These are phyloP conservation scores for Meteorus cinctellus DNA, from an alignment of 2,888 invertebrate species.

Conservation along the genomic window DNA sequence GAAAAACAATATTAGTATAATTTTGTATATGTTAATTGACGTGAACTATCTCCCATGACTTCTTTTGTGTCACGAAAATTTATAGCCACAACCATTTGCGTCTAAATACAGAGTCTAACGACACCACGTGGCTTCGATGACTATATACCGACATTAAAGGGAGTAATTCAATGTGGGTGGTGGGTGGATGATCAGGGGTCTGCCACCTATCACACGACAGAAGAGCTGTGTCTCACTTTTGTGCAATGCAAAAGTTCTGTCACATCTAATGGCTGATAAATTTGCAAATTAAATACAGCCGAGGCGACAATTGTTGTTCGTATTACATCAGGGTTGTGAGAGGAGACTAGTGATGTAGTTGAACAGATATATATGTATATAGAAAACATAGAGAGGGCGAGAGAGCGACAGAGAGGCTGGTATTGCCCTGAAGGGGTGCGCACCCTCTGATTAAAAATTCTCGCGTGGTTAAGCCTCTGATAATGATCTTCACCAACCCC, in stretches of 20 bases:
- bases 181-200: background rate
- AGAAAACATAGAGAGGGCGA: slow-evolving; percentile 49
- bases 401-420: slow-evolving; percentile 47
- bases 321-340: slow-evolving; percentile 51
- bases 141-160: slow-evolving; percentile 5
- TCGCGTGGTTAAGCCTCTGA: slow-evolving; percentile 74
- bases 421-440: slow-evolving; percentile 70
- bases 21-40: background rate
- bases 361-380: slow-evolving; percentile 16
- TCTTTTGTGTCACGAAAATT: slow-evolving; percentile 11
- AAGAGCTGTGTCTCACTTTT: background rate
- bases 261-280: slow-evolving; percentile 45
- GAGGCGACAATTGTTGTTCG: slow-evolving; percentile 65
- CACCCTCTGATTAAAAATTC: slow-evolving; percentile 74
- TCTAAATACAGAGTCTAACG: slow-evolving; percentile 55
- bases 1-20: background rate
- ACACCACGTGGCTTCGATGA: slow-evolving; percentile 51
- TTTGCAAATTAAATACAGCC: slow-evolving; percentile 55
- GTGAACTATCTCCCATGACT: slow-evolving; percentile 48
- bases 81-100: slow-evolving; percentile 1
- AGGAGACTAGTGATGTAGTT: slow-evolving; percentile 2
- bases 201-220: background rate
- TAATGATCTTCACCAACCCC: slow-evolving; percentile 73
- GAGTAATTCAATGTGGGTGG: slow-evolving; percentile 8
- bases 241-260: slow-evolving; percentile 59